phyloP scores from a whole-genome alignment of 2,797 vertebrate species.

The Tamandua tetradactyla region DNA sequence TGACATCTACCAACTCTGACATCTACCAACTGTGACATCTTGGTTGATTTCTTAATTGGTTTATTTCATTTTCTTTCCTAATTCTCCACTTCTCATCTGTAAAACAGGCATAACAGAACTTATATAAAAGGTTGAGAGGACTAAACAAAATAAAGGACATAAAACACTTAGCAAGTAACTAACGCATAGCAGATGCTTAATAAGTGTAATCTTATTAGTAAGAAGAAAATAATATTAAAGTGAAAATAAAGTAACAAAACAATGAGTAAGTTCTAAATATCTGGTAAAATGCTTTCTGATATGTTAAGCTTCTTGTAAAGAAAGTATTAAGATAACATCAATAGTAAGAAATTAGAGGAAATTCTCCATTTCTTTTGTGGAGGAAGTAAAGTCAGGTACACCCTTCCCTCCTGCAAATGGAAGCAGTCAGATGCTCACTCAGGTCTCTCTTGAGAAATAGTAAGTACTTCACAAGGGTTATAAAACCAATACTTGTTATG shows the following conservation, averaged over 20 bases:
- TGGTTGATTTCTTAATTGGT: not conserved
- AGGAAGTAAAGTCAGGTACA: not conserved
- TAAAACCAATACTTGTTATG: not conserved
- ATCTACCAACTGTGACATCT: not conserved
- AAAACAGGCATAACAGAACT: not conserved
- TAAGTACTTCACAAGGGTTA: not conserved
- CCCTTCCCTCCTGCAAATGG: not conserved
- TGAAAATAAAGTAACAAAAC: not conserved
- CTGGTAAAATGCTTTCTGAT: not conserved
- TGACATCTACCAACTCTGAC: not conserved
- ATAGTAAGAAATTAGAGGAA: not conserved
- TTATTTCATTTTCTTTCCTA: not conserved
- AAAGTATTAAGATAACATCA: not conserved
- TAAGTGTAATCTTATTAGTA: not conserved
- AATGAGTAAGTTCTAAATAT: not conserved
- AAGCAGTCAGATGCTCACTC: not conserved
- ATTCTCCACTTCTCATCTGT: not conserved
- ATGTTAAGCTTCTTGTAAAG: not conserved
- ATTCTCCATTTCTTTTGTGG: not conserved
- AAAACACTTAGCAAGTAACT: not conserved
- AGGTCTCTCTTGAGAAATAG: not conserved
- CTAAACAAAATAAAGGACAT: not conserved
- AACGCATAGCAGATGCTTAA: not conserved
- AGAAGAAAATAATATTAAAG: not conserved
- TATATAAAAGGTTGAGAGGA: not conserved